Conservation (phyloP, 2,113 vertebrate genomes). For the Tonatia bakeri region DNA sequence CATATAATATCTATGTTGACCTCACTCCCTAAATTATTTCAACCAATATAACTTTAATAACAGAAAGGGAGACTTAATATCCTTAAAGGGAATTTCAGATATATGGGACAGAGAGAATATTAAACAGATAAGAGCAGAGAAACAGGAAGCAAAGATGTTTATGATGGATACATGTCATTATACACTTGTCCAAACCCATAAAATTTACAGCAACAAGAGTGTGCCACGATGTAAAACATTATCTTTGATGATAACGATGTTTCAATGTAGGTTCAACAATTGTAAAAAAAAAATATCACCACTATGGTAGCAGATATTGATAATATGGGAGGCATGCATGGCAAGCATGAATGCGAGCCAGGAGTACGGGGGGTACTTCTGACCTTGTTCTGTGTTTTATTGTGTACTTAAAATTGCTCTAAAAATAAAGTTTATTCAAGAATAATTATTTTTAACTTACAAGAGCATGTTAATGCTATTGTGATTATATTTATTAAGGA, state of each 20-base stretch:
- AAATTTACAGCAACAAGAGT: neutral
- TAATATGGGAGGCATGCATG: too few species aligned
- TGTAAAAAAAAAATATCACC: neutral
- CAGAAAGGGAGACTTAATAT: neutral
- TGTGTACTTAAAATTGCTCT: neutral
- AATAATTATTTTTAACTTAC: neutral
- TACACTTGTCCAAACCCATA: neutral
- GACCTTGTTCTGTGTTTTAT: neutral
- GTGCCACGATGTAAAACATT: neutral
- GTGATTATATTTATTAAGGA: neutral
- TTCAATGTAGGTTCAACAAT: neutral
- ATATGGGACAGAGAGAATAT: neutral
- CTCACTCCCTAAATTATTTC: neutral
- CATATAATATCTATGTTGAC: neutral
- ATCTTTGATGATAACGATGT: neutral
- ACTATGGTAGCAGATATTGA: neutral
- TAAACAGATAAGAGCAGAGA: constrained; percentile 31
- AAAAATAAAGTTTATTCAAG: neutral
- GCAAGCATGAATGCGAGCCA: too few species aligned
- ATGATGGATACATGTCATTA: neutral
- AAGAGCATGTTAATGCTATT: neutral
- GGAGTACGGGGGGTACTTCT: neutral
- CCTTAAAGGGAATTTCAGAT: neutral
- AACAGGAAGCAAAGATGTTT: neutral
- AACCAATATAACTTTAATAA: constrained; percentile 1